Percentiles rank a stretch among this genome's conserved stretches.
Evolutionary conservation across 2,797 vertebrate genomes (phyloP).

Genomic region (Acanthopagrus latus): DNA sequence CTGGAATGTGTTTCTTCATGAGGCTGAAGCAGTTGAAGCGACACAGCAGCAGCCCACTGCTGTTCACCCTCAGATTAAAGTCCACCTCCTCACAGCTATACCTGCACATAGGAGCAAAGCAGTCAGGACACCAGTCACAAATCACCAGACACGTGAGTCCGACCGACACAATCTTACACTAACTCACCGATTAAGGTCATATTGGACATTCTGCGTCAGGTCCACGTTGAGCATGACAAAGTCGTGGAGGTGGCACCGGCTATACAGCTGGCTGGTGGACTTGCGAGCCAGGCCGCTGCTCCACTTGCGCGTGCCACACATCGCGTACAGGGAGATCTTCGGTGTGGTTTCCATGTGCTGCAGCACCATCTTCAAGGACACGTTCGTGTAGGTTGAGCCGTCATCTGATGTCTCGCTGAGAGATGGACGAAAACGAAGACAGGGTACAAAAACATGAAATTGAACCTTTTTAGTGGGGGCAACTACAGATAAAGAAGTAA

Average conservation of each 20-base stretch:
- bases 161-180: neutral
- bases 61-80: conserved; percentile 96
- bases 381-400: conserved; percentile 83
- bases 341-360: conserved; percentile 96
- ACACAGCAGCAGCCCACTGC: conserved; percentile 94
- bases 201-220: conserved; percentile 97
- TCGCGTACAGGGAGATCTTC: conserved; percentile 93
- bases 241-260: conserved; percentile 93
- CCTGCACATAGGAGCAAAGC: conserved; percentile 76
- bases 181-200: conserved; percentile 96
- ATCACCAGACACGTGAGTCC: neutral
- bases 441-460: neutral
- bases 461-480: neutral
- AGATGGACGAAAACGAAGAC: neutral
- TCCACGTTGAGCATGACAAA: conserved; percentile 96
- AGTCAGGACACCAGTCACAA: neutral
- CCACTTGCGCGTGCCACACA: conserved; percentile 95
- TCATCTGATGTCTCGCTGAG: conserved; percentile 86
- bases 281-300: conserved; percentile 87
- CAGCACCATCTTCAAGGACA: conserved; percentile 93
- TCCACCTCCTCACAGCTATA: conserved; percentile 98
- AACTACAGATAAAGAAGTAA: neutral
- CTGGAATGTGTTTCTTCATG: conserved; percentile 98
- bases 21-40: conserved; percentile 97
- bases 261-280: conserved; percentile 84